Evolutionary conservation across 2,113 vertebrate species (phyloP).

Genomic region (Pachycephala philippinensis): DNA sequence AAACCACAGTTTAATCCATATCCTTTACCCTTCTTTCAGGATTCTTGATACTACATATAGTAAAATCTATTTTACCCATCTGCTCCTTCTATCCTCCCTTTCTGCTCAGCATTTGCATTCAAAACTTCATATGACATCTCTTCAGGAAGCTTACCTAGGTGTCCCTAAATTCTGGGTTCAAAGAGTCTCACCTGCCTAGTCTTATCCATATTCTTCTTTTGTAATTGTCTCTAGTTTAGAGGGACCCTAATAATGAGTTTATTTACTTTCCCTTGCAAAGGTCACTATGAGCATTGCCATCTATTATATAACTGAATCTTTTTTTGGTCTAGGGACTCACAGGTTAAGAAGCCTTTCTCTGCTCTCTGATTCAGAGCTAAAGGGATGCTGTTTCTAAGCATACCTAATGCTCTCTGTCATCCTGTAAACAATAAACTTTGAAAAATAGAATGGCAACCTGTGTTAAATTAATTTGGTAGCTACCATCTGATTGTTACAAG

Average conservation of each 20-base stretch:
- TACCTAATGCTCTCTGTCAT: background rate
- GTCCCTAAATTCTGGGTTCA: background rate
- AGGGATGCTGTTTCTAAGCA: background rate
- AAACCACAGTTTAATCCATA: background rate
- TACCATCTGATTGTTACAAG: background rate
- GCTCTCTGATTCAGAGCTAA: background rate
- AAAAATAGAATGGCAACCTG: background rate
- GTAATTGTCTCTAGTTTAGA: background rate
- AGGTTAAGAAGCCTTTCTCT: background rate
- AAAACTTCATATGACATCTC: background rate
- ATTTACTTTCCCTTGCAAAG: background rate
- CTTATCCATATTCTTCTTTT: background rate
- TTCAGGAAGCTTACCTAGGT: background rate
- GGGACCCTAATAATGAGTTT: background rate
- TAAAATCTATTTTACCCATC: background rate
- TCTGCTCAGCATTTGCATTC: background rate
- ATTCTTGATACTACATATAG: background rate
- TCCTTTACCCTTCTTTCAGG: background rate
- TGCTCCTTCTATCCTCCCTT: background rate
- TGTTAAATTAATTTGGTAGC: background rate
- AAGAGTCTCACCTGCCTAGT: accelerated
- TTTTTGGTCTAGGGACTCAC: background rate
- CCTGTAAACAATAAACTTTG: accelerated
- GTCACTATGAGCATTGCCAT: accelerated
- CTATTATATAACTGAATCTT: accelerated